A percentile compares a stretch with the other conserved stretches of the same genome.
phyloP scores from a whole-genome alignment of 2,113 vertebrate genomes.

The Corythoichthys intestinalis region DNA sequence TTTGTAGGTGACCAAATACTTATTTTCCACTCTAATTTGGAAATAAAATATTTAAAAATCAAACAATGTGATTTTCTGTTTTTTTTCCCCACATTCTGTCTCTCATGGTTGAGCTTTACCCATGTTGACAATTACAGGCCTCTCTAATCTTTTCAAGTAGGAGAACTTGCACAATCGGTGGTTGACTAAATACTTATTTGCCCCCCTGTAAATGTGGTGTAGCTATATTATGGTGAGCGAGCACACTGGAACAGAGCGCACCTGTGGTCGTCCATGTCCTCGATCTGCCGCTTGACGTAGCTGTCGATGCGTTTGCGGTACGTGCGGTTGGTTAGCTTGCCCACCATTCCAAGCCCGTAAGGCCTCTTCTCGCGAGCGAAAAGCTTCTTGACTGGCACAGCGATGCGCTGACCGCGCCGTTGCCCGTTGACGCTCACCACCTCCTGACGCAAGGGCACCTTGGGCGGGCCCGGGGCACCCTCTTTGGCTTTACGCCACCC shows the following conservation, averaged over 20 bases:
- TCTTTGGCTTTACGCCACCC: constrained; percentile 97
- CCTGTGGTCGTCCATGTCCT: constrained; percentile 99
- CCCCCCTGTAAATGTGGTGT: no score
- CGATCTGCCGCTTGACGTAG: constrained; percentile 93
- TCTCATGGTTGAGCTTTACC: no score
- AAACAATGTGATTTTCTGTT: no score
- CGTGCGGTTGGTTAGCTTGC: constrained; percentile 93
- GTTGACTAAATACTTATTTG: no score
- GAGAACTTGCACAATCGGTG: no score
- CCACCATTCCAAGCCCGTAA: constrained; percentile 95
- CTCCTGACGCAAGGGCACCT: constrained; percentile 91
- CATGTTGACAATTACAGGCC: no score
- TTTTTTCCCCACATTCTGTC: no score
- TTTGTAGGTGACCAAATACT: no score
- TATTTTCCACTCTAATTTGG: no score
- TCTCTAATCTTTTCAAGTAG: no score
- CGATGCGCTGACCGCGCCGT: constrained; percentile 89
- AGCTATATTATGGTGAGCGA: background rate
- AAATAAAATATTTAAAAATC: no score
- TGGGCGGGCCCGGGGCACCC: constrained; percentile 79
- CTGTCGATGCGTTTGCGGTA: constrained; percentile 98
- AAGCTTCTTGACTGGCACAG: constrained; percentile 89
- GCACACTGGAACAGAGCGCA: constrained; percentile 37
- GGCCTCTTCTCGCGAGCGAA: constrained; percentile 94
- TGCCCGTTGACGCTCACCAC: constrained; percentile 88